A percentile compares a stretch with the other conserved stretches of the same genome.
These are phyloP conservation scores for Scaptomyza reducta DNA, from an alignment of 2,888 invertebrate species.

Conservation along the genomic window DNA sequence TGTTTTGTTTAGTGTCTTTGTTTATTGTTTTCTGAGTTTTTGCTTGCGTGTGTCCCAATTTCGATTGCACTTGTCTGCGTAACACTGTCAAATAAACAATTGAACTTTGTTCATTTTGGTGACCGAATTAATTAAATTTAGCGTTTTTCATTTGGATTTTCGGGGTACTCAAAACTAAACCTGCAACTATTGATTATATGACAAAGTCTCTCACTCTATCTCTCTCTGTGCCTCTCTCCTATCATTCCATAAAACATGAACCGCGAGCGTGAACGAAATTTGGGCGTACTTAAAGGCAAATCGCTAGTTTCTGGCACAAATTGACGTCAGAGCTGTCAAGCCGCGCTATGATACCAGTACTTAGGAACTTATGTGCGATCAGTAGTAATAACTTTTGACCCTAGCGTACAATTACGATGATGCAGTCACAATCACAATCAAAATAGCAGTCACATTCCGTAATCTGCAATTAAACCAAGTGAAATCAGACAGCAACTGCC, in stretches of 20 bases:
- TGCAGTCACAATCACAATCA: slow-evolving; percentile 20
- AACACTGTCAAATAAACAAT: slow-evolving; percentile 43
- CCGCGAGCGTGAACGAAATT: slow-evolving; percentile 24
- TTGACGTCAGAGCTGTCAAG: slow-evolving; percentile 33
- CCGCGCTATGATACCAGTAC: slow-evolving; percentile 23
- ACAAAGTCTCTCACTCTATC: slow-evolving; percentile 50
- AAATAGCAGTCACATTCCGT: slow-evolving; percentile 6
- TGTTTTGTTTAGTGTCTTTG: background rate
- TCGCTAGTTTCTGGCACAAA: slow-evolving; percentile 25
- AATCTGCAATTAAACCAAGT: slow-evolving; percentile 48
- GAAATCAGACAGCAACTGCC: slow-evolving; percentile 31
- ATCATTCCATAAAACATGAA: slow-evolving; percentile 59
- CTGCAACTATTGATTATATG: slow-evolving; percentile 37
- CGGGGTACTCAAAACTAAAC: slow-evolving; percentile 22
- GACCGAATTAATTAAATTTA: slow-evolving; percentile 28
- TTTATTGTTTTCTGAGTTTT: slow-evolving; percentile 7
- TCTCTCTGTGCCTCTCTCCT: background rate
- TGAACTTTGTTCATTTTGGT: slow-evolving; percentile 59
- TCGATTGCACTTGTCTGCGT: slow-evolving; percentile 45
- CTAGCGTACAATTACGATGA: slow-evolving; percentile 21
- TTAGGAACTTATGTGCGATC: slow-evolving; percentile 9
- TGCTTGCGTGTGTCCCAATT: slow-evolving; percentile 41
- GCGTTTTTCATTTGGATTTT: slow-evolving; percentile 22
- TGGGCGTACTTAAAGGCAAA: slow-evolving; percentile 12
- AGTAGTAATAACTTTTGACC: slow-evolving; percentile 47